Percentiles rank a stretch among this genome's conserved stretches.
phyloP scores from a whole-genome alignment of 2,113 vertebrate species.

The Tonatia bakeri region DNA sequence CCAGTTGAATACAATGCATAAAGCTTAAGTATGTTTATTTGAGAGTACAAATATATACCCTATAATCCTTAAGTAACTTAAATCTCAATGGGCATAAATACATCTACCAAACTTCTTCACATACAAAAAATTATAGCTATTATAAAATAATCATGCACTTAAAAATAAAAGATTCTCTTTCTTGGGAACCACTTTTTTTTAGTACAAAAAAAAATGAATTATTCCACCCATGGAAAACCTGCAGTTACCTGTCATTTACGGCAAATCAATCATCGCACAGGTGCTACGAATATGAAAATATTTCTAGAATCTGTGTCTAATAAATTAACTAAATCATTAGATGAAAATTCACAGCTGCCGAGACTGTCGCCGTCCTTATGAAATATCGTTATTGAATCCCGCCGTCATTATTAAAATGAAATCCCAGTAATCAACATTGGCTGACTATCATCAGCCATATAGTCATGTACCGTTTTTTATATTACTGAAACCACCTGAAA shows the following conservation, averaged over 20 bases:
- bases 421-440: neutral
- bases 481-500: neutral
- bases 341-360: neutral
- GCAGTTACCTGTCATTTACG: neutral
- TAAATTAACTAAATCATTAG: neutral
- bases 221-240: no score
- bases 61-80: neutral
- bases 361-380: neutral
- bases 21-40: neutral
- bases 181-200: neutral
- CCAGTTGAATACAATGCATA: no score
- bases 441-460: neutral
- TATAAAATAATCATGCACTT: neutral
- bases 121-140: neutral
- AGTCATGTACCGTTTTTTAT: neutral
- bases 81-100: neutral
- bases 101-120: neutral
- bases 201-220: neutral
- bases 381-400: neutral
- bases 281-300: neutral
- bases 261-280: accelerated
- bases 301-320: neutral
- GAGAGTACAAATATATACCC: neutral
- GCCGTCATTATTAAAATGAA: neutral
- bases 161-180: neutral